These are phyloP conservation scores for Aphidius gifuensis DNA, from an alignment of 1,140 invertebrate species.

Conservation along the genomic window DNA sequence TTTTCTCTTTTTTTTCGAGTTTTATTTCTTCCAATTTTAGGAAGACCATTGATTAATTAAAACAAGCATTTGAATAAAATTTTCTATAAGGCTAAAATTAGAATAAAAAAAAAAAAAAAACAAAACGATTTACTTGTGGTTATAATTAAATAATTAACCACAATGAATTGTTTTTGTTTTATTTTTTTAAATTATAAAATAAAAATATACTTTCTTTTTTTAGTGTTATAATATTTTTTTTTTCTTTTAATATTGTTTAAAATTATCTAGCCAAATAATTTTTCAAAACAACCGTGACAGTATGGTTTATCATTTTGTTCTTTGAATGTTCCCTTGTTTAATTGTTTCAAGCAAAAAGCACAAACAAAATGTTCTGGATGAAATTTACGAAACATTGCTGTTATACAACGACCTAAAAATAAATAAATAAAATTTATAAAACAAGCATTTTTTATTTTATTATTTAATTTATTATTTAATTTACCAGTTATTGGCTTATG, in stretches of 20 bases:
- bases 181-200: background rate
- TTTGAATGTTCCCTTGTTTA: constrained; percentile 98
- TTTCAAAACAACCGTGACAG: constrained; percentile 96
- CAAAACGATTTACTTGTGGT: too few species aligned
- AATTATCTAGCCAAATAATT: constrained; percentile 78
- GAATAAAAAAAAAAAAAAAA: too few species aligned
- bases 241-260: constrained; percentile 14
- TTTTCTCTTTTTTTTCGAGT: too few species aligned
- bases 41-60: too few species aligned
- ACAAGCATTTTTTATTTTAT: constrained; percentile 8
- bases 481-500: constrained; percentile 91
- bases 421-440: constrained; percentile 27
- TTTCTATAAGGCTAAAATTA: too few species aligned
- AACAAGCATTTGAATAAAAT: too few species aligned
- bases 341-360: constrained; percentile 94
- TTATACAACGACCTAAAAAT: constrained; percentile 86
- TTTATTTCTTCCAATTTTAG: too few species aligned
- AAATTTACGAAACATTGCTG: constrained; percentile 98
- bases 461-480: constrained; percentile 11
- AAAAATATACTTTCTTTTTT: constrained; percentile 4
- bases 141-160: background rate
- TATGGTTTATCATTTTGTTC: constrained; percentile 98
- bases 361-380: constrained; percentile 99
- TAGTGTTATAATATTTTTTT: background rate
- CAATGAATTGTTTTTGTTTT: background rate